Percentiles rank a stretch among this genome's conserved stretches.
Evolutionary conservation across 1,140 invertebrate species (phyloP).

Genomic region (Sinella curviseta): DNA sequence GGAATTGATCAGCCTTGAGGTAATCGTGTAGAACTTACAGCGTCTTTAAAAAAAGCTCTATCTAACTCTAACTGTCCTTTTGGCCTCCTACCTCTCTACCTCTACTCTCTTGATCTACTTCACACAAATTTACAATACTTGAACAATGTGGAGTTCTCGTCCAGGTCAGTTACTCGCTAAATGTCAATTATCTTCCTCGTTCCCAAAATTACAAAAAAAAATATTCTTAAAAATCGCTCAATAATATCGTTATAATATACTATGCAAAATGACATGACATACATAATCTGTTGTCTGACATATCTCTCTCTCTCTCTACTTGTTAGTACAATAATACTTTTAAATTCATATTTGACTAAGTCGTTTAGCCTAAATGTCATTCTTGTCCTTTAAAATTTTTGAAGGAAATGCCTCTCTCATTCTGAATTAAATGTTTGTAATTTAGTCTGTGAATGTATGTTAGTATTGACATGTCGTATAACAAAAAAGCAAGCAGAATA

Average conservation of each 20-base stretch:
- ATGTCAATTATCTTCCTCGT: background rate
- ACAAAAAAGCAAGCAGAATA: no score
- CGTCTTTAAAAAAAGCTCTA: background rate
- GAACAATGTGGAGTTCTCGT: conserved; percentile 30
- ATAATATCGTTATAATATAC: background rate
- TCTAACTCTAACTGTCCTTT: background rate
- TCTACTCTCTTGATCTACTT: conserved; percentile 12
- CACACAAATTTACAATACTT: background rate
- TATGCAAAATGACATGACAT: background rate
- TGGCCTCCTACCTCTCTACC: conserved; percentile 4
- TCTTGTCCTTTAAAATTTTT: no score
- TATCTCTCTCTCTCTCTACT: no score
- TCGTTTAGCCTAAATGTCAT: no score
- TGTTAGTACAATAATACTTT: no score
- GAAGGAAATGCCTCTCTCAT: no score
- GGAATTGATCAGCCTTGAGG: background rate
- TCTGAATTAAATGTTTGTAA: no score
- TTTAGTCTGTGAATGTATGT: no score
- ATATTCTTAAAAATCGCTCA: background rate
- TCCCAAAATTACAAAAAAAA: background rate
- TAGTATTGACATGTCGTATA: no score
- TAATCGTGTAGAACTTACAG: no score
- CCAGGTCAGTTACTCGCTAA: conserved; percentile 28
- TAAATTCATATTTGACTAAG: no score
- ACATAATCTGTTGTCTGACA: background rate